A percentile compares a stretch with the other conserved stretches of the same genome.
phyloP scores from a whole-genome alignment of 2,113 vertebrate species.

The Capricornis sumatraensis region DNA sequence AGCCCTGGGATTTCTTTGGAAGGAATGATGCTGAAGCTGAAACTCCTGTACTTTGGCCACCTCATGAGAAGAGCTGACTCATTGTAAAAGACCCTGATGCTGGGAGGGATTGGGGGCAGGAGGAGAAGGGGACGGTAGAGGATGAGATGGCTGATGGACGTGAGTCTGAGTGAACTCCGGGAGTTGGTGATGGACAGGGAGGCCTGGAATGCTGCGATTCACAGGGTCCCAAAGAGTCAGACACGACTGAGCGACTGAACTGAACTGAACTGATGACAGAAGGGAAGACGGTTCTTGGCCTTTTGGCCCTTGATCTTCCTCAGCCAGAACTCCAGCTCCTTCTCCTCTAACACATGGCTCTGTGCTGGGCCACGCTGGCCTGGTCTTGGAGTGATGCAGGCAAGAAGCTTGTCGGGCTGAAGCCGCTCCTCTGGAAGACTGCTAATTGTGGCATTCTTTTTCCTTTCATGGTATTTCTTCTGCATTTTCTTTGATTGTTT shows the following conservation, averaged over 20 bases:
- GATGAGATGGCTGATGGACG: too few relatives aligned
- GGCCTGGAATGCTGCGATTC: too few relatives aligned
- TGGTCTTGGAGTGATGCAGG: neutral
- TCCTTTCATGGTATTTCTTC: neutral
- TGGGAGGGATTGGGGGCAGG: too few relatives aligned
- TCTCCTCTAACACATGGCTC: neutral
- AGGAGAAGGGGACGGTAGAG: fast-evolving
- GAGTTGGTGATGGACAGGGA: too few relatives aligned
- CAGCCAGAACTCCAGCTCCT: neutral
- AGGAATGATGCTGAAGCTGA: too few relatives aligned
- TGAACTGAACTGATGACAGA: neutral
- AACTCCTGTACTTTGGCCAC: too few relatives aligned
- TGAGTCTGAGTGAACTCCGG: too few relatives aligned
- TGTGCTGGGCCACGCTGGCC: neutral
- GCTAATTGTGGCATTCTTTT: neutral
- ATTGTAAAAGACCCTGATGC: too few relatives aligned
- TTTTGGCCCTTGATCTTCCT: neutral
- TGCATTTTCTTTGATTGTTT: neutral
- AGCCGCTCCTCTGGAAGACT: neutral
- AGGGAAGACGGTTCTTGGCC: neutral
- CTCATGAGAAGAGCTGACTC: too few relatives aligned
- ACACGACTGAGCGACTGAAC: too few relatives aligned
- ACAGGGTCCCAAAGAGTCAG: fast-evolving
- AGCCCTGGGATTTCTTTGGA: too few relatives aligned
- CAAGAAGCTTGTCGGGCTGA: neutral